Evolutionary conservation across 2,113 vertebrate species (phyloP), one percentile per base, ranked within the genome.

Genomic region (Otis tarda): DNA sequence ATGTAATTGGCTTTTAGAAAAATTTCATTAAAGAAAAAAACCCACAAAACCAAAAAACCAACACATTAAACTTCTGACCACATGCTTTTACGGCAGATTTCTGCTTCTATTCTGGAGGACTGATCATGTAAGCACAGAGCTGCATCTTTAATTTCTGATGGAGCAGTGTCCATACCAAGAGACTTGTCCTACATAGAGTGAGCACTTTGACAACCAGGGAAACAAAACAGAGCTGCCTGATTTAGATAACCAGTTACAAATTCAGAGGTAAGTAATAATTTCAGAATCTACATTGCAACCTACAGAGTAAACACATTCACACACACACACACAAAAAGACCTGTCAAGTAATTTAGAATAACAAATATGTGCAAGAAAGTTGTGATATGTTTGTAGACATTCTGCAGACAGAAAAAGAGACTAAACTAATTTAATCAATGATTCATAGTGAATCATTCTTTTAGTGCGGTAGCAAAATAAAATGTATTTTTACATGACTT

Each of bases 401-500:
- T 85, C 57, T 76, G 33, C 61, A 97, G 90, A 74, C 23, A 93
- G 65, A 75, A 93, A 93, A 89, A 63, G 60, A 91, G 78, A 43
- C 41, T 95, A 75, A 94, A 76, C 39, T 80, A 3, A 39, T 93
- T 94, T 93, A 88, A 95, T 93, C 91, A 93, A 95, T 96, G 49
- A 95, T 95, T 95, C 78, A 91, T 88, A 80, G 83, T 79, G 57
- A 96, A 92, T 92, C 39, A 84, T 91, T 94, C 73, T 92, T 57
- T 82, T 68, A 67, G 71, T 27, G 69, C n/a, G 53, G 64, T 61
- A 84, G 39, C 33, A 86, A 95, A 95, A 87, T 76, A 73, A 89
- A 89, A 70, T 31, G 6, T 18, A 31, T 78, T 89, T 84, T 88
- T 63, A 45, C n/a, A 35, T 59, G 3, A 69, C 8, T 93, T 95